Evolutionary conservation across 2,888 invertebrate species (phyloP).

Genomic region (Thumatha senex): DNA sequence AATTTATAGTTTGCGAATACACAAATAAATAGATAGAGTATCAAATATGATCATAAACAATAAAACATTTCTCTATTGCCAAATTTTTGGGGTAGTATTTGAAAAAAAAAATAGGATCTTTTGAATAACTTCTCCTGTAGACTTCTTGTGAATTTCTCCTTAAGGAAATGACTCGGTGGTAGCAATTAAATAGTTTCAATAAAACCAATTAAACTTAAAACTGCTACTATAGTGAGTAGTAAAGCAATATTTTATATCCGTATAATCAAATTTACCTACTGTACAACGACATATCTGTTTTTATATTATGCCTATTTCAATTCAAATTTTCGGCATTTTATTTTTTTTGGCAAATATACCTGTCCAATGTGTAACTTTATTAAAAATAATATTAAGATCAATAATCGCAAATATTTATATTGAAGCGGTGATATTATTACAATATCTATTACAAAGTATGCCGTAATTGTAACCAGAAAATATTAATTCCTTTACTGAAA

Average conservation of each 20-base stretch:
- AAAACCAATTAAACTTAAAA: conserved; percentile 55
- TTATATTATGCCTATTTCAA: conserved; percentile 66
- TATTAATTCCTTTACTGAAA: conserved; percentile 27
- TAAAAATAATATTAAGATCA: conserved; percentile 35
- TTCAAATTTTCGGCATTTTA: conserved; percentile 49
- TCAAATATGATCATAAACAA: conserved; percentile 61
- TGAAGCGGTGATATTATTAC: conserved; percentile 30
- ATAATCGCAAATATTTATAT: conserved; percentile 40
- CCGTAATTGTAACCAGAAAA: conserved; percentile 41
- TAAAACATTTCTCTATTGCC: conserved; percentile 74
- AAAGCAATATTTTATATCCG: conserved; percentile 71
- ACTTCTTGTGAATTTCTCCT: conserved; percentile 63
- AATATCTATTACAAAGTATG: conserved; percentile 15
- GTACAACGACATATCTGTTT: conserved; percentile 78
- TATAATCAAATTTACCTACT: conserved; percentile 58
- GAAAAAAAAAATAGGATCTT: conserved; percentile 60
- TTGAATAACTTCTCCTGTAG: conserved; percentile 72
- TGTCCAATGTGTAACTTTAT: conserved; percentile 42
- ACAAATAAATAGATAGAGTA: conserved; percentile 60
- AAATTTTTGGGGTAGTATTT: conserved; percentile 75
- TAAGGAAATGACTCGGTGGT: conserved; percentile 52
- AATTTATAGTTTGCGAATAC: conserved; percentile 71
- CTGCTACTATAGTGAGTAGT: conserved; percentile 73
- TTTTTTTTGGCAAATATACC: conserved; percentile 57
- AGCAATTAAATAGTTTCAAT: conserved; percentile 61